phyloP scores from a whole-genome alignment of 2,888 invertebrate species.

The Axea sp. region DNA sequence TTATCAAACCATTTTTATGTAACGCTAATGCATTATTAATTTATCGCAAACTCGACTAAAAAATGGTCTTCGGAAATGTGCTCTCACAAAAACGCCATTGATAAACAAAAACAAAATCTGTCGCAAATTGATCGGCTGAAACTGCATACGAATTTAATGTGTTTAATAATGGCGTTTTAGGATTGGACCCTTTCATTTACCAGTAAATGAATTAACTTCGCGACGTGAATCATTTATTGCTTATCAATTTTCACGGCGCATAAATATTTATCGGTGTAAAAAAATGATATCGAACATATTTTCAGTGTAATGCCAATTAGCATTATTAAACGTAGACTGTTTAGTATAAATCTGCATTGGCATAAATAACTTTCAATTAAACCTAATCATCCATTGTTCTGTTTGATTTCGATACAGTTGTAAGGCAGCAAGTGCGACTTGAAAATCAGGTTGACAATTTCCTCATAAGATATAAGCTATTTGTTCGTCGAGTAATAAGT shows the following conservation, averaged over 20 bases:
- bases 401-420: conserved; percentile 1
- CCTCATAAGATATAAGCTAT: conserved; percentile 40
- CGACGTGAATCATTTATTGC: background rate
- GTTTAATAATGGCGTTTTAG: no score
- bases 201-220: conserved; percentile 17
- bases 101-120: no score
- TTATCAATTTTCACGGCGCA: background rate
- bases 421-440: background rate
- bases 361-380: background rate
- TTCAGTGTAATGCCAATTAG: conserved; percentile 2
- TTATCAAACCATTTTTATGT: conserved; percentile 48
- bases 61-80: conserved; percentile 8
- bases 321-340: no score
- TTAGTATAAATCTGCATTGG: background rate
- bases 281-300: conserved; percentile 8
- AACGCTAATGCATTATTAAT: conserved; percentile 57
- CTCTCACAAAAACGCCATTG: conserved; percentile 4
- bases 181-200: conserved; percentile 14
- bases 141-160: no score
- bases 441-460: conserved; percentile 36
- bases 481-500: conserved; percentile 41
- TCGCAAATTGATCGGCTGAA: no score
- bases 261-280: conserved; percentile 15
- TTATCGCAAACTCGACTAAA: conserved; percentile 21
- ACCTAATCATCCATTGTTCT: conserved; percentile 24